Evolutionary conservation across 1,140 invertebrate species (phyloP), one percentile per base, ranked within the genome.

Genomic region (Phocides pigmalion): DNA sequence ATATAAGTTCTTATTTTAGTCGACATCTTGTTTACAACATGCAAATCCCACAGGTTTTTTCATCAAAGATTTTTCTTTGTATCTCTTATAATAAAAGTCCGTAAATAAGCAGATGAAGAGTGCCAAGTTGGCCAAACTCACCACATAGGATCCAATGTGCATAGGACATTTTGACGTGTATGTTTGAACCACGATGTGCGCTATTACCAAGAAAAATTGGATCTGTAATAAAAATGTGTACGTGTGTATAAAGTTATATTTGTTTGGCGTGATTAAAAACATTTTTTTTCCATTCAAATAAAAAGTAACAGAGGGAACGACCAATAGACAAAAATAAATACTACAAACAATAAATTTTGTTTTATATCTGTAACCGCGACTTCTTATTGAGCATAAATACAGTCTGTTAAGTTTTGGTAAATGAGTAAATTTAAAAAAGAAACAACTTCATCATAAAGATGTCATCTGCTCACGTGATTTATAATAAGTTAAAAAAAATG

Each of bases 141-240:
- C 50, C 67, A 73, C 73, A 49, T 75, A 79, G 0, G 70, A 66
- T 0, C 59, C 65, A 8, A 42, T 17, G 11, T 68, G 68, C 51
- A 81, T 68, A 1, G 74, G 76, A 64, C 79, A 81, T 1, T 66
- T 19, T 0, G 72, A 67, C 0, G 53, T 72, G 32, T 62, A 69
- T 0, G 68, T 74, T 44, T 77, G 72, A 8, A 74, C 41, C 8
- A 94, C 92, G 16, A 96, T 95, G 85, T 97, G 96, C 51, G 94
- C 87, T 66, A 95, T 95, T 49, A 97, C 95, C 28, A 96, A 66
- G 44, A 96, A 93, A 78, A 98, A 98, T 86, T 97, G 97, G 4
- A 95, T 89, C 95, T 95, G 92, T 25, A 89, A 90, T 14, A 37
- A 62, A 46, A 56, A 32, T 39, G 14, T 14, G 12, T 3, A 5